Evolutionary conservation across 2,113 vertebrate species (phyloP), one percentile per base, ranked within the genome.

Genomic region (Heteronetta atricapilla): DNA sequence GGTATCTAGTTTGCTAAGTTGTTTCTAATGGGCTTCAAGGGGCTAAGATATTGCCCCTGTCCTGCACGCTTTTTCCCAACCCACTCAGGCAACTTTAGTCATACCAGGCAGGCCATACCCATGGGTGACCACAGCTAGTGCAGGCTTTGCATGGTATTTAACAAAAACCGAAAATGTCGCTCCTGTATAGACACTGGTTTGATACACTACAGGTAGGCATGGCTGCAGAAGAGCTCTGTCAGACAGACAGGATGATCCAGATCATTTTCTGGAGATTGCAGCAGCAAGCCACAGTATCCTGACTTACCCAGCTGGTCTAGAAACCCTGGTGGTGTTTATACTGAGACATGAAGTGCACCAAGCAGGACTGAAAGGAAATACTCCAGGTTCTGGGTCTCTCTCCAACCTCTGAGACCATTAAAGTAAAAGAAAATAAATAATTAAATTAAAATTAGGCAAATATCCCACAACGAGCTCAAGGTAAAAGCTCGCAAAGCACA

Each of bases 301-400:
- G 63, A 31, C 36, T 80, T 46, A 42, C 0, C 3, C 70, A 62
- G 26, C 17, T 25, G 23, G 1, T 74, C 75, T 48, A 89, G 29
- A 23, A 86, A 10, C 38, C n/a, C 36, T 82, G 44, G 55, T 70
- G 56, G 52, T 64, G 16, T 40, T 79, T 60, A 55, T 29, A 13
- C 66, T 76, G 26, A 84, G 66, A 17, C 13, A 74, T 8, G 14
- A 77, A 81, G 15, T 25, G 48, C 26, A 90, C 52, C 76, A 72
- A 80, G 56, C 50, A 73, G 28, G 83, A 70, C 5, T 48, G 38
- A 86, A 86, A 44, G 52, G 34, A 88, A 88, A 63, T 63, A 48
- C 9, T 90, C 44, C 44, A 79, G 15, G 52, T 94, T 93, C 87
- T 84, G 46, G 92, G 74, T 79, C 18, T 90, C 28, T 79, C 80